Percentiles rank a stretch among this genome's conserved stretches.
These are phyloP conservation scores for Malthinus seriepunctatus DNA, from an alignment of 2,888 invertebrate genomes.

Conservation along the genomic window DNA sequence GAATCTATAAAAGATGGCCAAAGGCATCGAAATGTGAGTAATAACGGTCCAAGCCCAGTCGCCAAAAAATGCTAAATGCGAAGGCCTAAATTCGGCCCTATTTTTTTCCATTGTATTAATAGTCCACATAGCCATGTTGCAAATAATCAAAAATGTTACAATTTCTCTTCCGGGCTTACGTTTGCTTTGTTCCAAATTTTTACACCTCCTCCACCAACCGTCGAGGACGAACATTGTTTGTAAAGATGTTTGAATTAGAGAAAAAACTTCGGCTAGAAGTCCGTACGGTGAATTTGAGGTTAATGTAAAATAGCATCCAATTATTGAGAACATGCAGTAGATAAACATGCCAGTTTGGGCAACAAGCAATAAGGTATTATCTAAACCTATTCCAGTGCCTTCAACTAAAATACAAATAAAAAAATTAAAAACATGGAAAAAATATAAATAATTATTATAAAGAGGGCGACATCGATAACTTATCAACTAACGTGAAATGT, in stretches of 20 bases:
- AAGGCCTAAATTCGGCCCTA: slow-evolving; percentile 79
- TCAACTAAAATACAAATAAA: slow-evolving; percentile 19
- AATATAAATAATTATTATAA: too few relatives aligned
- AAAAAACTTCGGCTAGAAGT: slow-evolving; percentile 73
- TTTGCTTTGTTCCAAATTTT: slow-evolving; percentile 69
- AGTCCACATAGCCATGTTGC: slow-evolving; percentile 85
- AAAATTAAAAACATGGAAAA: background rate
- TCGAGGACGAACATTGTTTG: slow-evolving; percentile 81
- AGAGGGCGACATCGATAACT: too few relatives aligned
- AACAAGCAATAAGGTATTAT: slow-evolving; percentile 80
- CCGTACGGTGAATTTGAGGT: slow-evolving; percentile 53
- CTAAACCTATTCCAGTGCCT: slow-evolving; percentile 60
- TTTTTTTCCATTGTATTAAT: slow-evolving; percentile 85
- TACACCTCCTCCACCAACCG: slow-evolving; percentile 75
- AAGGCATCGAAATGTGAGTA: slow-evolving; percentile 85
- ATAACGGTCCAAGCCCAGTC: slow-evolving; percentile 92
- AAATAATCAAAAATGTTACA: slow-evolving; percentile 79
- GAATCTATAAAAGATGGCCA: slow-evolving; percentile 88
- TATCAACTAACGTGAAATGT: too few relatives aligned
- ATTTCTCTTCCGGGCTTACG: slow-evolving; percentile 83
- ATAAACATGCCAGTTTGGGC: slow-evolving; percentile 89
- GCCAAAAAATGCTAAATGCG: slow-evolving; percentile 81
- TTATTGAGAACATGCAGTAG: slow-evolving; percentile 85
- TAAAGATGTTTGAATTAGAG: slow-evolving; percentile 76
- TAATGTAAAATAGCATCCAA: slow-evolving; percentile 71